Conservation (phyloP, 2,797 vertebrate species). For the Oreochromis grahami region DNA sequence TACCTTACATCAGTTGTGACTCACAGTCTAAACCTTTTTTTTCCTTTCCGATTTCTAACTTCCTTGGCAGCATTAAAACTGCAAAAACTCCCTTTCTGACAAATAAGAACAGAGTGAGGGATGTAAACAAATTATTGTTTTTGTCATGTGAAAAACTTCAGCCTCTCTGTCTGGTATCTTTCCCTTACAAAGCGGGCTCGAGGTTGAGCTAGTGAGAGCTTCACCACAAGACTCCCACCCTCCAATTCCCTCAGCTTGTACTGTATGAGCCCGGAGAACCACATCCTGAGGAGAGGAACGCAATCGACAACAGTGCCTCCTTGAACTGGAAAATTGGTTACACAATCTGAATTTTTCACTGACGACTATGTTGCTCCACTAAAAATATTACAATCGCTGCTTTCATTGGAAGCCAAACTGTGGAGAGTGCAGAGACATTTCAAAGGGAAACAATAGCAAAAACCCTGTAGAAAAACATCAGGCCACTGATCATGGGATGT, state of each 20-base stretch:
- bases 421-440: constrained; percentile 59
- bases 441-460: constrained; percentile 73
- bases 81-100: constrained; percentile 25
- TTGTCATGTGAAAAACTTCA: constrained; percentile 76
- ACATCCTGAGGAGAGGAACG: constrained; percentile 79
- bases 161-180: constrained; percentile 73
- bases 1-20: constrained; percentile 43
- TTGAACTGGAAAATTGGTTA: constrained; percentile 82
- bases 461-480: constrained; percentile 61
- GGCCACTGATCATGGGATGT: constrained; percentile 67
- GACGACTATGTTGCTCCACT: constrained; percentile 74
- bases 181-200: constrained; percentile 67
- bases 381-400: constrained; percentile 78
- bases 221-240: constrained; percentile 73
- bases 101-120: constrained; percentile 41
- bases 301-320: constrained; percentile 73
- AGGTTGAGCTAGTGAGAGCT: constrained; percentile 65
- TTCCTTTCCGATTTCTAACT: constrained; percentile 33
- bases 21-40: constrained; percentile 37
- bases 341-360: constrained; percentile 83
- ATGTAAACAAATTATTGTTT: constrained; percentile 73
- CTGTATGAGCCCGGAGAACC: constrained; percentile 76
- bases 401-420: constrained; percentile 77
- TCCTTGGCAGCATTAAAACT: constrained; percentile 38
- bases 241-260: constrained; percentile 71